These are phyloP conservation scores for Callinectes sapidus DNA, from an alignment of 2,888 invertebrate genomes.

Conservation along the genomic window DNA sequence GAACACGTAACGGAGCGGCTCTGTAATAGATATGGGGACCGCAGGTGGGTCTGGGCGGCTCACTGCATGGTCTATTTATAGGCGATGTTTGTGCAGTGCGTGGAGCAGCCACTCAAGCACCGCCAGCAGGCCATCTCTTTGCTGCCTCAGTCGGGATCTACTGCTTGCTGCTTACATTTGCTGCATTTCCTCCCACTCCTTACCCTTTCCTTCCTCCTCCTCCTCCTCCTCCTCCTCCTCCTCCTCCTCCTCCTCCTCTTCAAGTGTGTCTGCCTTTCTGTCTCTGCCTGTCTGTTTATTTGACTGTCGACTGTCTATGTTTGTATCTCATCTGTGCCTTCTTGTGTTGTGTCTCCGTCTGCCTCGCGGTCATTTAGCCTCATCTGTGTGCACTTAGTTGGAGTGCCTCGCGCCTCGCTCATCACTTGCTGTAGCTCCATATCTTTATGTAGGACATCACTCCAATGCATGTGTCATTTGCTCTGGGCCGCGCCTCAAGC, in stretches of 20 bases:
- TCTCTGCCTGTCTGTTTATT: neutral
- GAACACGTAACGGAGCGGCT: neutral
- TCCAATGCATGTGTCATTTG: neutral
- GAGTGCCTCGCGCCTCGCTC: neutral
- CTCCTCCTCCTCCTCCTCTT: neutral
- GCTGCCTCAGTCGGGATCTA: neutral
- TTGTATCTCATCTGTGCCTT: neutral
- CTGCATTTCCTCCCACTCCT: neutral
- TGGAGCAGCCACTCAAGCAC: neutral
- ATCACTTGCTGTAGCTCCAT: slow-evolving; percentile 8
- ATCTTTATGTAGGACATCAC: slow-evolving; percentile 19
- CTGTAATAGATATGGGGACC: neutral
- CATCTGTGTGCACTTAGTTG: neutral
- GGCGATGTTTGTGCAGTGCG: neutral
- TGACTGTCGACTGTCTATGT: slow-evolving; percentile 29
- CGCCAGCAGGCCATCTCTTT: neutral
- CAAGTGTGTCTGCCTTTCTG: neutral
- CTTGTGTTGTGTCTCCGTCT: neutral
- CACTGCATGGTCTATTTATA: neutral
- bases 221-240: neutral
- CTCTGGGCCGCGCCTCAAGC: neutral
- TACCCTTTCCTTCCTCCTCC: neutral
- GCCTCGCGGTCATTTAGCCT: neutral
- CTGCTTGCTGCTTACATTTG: neutral
- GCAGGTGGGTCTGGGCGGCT: neutral